Evolutionary conservation across 2,888 invertebrate species (phyloP).

Genomic region (Cataglyphis rosenhaueri): DNA sequence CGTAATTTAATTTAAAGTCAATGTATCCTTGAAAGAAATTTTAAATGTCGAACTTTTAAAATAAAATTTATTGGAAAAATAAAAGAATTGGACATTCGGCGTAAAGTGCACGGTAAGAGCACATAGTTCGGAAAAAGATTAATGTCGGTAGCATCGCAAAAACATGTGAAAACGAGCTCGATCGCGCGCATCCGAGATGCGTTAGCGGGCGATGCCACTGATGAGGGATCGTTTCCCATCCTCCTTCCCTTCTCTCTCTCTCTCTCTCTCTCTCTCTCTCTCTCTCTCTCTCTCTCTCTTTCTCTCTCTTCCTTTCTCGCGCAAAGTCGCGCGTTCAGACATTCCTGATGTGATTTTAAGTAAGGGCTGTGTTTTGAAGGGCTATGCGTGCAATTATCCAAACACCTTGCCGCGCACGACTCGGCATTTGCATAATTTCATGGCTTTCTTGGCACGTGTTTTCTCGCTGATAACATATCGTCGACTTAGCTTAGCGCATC

Average conservation of each 20-base stretch:
- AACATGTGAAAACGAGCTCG: slow-evolving; percentile 64
- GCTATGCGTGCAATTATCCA: slow-evolving; percentile 80
- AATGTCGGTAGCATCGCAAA: slow-evolving; percentile 48
- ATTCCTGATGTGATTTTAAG: slow-evolving; percentile 83
- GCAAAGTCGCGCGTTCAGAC: slow-evolving; percentile 59
- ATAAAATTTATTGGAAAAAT: not conserved
- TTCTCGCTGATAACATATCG: slow-evolving; percentile 49
- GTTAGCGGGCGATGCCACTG: slow-evolving; percentile 64
- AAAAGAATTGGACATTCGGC: not conserved
- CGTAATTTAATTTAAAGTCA: not conserved
- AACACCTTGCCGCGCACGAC: slow-evolving; percentile 78
- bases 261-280: not conserved
- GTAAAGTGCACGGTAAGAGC: slow-evolving; percentile 14
- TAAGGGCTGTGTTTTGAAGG: slow-evolving; percentile 75
- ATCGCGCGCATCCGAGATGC: slow-evolving; percentile 48
- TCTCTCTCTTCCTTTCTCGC: not conserved
- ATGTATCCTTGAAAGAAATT: not conserved
- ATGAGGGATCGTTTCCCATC: slow-evolving; percentile 19
- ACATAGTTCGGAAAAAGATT: not conserved
- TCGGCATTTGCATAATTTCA: slow-evolving; percentile 82
- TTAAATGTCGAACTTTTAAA: not conserved
- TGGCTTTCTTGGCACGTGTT: slow-evolving; percentile 69
- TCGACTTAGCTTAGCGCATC: slow-evolving; percentile 1
- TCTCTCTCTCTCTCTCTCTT: not conserved
- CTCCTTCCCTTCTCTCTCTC: not conserved